Percentiles rank a stretch among this genome's conserved stretches.
Evolutionary conservation across 2,888 invertebrate genomes (phyloP).

Genomic region (Agapostemon virescens): DNA sequence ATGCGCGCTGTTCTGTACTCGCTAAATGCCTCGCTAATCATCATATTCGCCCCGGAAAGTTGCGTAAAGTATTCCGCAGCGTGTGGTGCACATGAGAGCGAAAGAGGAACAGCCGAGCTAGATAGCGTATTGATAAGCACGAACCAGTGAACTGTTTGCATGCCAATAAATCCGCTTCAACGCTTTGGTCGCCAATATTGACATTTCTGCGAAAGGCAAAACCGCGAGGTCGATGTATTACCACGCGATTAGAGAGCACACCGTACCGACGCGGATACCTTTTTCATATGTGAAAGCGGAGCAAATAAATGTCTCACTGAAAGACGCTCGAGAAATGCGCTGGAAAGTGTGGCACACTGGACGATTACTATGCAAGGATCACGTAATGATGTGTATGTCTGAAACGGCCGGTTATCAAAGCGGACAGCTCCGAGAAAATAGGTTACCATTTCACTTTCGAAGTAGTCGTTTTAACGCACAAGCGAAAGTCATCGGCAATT

Average conservation of each 20-base stretch:
- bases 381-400: neutral
- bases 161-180: constrained; percentile 64
- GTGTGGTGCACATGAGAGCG: constrained; percentile 21
- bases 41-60: constrained; percentile 4
- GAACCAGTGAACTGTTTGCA: constrained; percentile 50
- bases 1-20: neutral
- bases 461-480: neutral
- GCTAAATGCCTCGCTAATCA: constrained; percentile 15
- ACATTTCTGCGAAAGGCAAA: constrained; percentile 64
- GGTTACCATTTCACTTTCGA: neutral
- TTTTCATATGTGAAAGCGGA: constrained; percentile 47
- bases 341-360: neutral
- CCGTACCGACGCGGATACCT: constrained; percentile 8
- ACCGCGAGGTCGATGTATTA: constrained; percentile 65
- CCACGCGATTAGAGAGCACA: constrained; percentile 57
- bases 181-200: constrained; percentile 61
- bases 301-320: constrained; percentile 18
- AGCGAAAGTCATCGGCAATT: neutral
- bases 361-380: neutral
- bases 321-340: neutral
- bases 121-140: constrained; percentile 61
- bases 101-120: constrained; percentile 24
- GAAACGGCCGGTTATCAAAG: neutral
- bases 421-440: neutral
- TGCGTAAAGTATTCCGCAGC: neutral